Conservation (phyloP, 2,888 invertebrate genomes). For the Hirtodrosophila duncani region DNA sequence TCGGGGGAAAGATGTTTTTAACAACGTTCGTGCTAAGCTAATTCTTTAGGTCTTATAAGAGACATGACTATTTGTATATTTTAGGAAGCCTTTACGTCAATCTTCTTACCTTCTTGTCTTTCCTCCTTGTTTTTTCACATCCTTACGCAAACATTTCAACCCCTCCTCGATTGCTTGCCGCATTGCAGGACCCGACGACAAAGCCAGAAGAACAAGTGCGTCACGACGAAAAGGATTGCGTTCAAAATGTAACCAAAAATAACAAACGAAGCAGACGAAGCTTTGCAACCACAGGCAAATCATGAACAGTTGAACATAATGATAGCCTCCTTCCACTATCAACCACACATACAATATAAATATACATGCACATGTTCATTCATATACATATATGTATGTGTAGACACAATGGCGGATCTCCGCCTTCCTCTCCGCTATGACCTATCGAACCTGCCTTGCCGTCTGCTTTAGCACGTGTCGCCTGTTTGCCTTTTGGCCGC, state of each 20-base stretch:
- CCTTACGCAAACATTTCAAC: neutral
- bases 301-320: no score
- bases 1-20: no score
- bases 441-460: neutral
- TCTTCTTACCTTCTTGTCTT: neutral
- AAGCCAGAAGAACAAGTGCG: slow-evolving; percentile 54
- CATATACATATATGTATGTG: no score
- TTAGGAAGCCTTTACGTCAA: neutral
- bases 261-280: no score
- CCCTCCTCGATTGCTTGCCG: slow-evolving; percentile 39
- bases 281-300: no score
- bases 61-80: neutral
- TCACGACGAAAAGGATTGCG: no score
- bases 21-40: no score
- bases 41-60: neutral
- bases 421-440: neutral
- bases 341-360: no score
- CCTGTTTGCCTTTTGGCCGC: slow-evolving; percentile 62
- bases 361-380: no score
- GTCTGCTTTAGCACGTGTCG: slow-evolving; percentile 47
- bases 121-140: neutral
- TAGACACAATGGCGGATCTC: no score
- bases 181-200: slow-evolving; percentile 29
- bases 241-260: no score
- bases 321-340: no score